Conservation (phyloP, 2,113 vertebrate genomes). For the Trochalopteron elliotii region DNA sequence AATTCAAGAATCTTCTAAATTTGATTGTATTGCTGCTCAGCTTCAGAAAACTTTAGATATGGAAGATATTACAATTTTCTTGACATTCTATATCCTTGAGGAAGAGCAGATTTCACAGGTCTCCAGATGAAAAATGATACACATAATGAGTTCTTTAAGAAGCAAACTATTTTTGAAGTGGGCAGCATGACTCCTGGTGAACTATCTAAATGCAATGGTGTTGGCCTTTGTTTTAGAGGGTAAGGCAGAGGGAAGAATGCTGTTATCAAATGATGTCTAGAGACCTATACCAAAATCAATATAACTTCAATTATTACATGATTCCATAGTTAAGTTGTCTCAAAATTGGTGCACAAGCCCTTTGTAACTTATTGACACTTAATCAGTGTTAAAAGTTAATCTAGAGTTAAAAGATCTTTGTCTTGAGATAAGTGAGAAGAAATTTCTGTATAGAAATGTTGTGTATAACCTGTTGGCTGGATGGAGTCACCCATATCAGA, state of each 20-base stretch:
- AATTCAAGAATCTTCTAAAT: background rate
- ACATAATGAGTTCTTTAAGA: background rate
- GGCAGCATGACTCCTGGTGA: background rate
- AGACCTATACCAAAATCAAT: background rate
- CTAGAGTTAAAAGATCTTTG: background rate
- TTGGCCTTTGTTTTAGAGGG: background rate
- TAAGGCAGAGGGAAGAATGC: background rate
- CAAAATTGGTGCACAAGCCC: background rate
- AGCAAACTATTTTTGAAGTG: background rate
- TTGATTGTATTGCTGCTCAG: background rate
- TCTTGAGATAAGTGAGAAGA: background rate
- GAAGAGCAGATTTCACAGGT: background rate
- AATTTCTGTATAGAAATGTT: background rate
- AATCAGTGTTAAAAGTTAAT: background rate
- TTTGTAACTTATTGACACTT: background rate
- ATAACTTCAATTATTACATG: background rate
- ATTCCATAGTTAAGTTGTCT: background rate
- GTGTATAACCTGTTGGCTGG: background rate
- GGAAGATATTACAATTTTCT: background rate
- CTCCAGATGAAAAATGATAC: background rate
- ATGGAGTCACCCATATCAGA: background rate
- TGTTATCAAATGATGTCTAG: background rate
- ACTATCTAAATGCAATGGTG: background rate
- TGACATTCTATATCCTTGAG: background rate
- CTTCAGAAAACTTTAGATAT: background rate